phyloP scores from a whole-genome alignment of 2,888 invertebrate genomes.

The Acleris holmiana region DNA sequence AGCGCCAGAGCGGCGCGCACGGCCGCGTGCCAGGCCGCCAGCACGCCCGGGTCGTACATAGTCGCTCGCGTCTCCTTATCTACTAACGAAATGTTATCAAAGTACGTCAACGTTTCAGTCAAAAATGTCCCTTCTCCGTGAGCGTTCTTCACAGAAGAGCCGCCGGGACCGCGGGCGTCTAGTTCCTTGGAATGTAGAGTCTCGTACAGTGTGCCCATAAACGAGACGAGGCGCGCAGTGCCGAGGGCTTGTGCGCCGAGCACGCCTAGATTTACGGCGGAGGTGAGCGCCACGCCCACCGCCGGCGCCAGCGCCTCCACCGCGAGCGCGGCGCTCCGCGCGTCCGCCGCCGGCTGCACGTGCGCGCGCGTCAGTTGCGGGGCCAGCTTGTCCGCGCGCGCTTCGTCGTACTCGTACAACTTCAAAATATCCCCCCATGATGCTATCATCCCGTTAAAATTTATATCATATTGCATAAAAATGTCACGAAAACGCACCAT shows the following conservation, averaged over 20 bases:
- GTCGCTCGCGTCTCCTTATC: neutral
- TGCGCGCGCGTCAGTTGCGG: neutral
- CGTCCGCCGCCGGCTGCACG: neutral
- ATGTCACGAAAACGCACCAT: constrained; percentile 9
- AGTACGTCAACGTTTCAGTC: neutral
- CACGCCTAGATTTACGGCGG: constrained; percentile 11
- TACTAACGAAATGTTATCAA: constrained; percentile 3
- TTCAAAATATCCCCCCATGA: constrained; percentile 14
- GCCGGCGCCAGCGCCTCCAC: constrained; percentile 7
- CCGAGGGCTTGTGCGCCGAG: constrained; percentile 8
- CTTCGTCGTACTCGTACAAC: constrained; percentile 12
- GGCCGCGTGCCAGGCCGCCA: neutral
- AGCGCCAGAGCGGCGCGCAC: constrained; percentile 12
- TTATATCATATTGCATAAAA: neutral
- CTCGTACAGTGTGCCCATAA: constrained; percentile 10
- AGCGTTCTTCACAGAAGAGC: neutral
- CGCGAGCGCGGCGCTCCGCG: constrained; percentile 8
- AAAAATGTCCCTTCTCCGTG: neutral
- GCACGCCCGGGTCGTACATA: neutral
- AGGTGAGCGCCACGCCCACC: constrained; percentile 6
- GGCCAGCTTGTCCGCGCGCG: constrained; percentile 6
- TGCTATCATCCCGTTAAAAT: constrained; percentile 7
- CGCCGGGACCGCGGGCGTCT: neutral
- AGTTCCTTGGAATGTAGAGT: constrained; percentile 7
- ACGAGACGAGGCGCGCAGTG: constrained; percentile 2